Conservation (phyloP, 2,888 invertebrate species). For the Andrena minutula region DNA sequence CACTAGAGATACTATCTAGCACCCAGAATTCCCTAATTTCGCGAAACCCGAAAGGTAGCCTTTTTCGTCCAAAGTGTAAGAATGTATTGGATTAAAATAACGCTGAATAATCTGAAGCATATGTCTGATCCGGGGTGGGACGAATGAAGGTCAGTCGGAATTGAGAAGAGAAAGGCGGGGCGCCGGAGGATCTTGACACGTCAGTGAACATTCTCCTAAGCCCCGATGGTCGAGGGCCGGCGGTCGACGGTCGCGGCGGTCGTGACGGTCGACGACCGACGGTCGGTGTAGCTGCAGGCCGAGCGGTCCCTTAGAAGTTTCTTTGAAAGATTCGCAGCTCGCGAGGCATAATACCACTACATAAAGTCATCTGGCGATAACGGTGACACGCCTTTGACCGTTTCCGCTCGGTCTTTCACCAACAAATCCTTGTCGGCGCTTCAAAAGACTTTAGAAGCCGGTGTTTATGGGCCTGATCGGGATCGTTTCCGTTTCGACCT, state of each 20-base stretch:
- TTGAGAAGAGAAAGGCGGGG: constrained; percentile 53
- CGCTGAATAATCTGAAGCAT: constrained; percentile 23
- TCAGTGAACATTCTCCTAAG: constrained; percentile 58
- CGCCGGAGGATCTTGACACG: constrained; percentile 57
- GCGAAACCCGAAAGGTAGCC: background rate
- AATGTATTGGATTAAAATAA: constrained; percentile 1
- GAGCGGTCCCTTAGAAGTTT: constrained; percentile 78
- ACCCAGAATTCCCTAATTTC: background rate
- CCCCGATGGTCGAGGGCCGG: constrained; percentile 50
- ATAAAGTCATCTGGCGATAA: constrained; percentile 77
- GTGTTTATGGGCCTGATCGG: constrained; percentile 56
- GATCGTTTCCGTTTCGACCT: constrained; percentile 57
- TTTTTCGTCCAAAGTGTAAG: background rate
- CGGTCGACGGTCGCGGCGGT: constrained; percentile 45
- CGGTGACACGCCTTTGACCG: constrained; percentile 76
- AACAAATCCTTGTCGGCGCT: constrained; percentile 59
- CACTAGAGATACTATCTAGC: too few species aligned
- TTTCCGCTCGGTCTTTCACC: constrained; percentile 71
- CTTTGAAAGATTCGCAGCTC: constrained; percentile 79
- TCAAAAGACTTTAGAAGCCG: constrained; percentile 62
- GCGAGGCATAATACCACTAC: constrained; percentile 70
- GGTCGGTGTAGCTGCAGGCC: constrained; percentile 61
- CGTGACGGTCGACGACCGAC: constrained; percentile 58
- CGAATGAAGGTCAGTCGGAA: constrained; percentile 54
- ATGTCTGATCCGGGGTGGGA: constrained; percentile 16